Evolutionary conservation across 2,113 vertebrate species (phyloP).

Genomic region (Lepus timidus): DNA sequence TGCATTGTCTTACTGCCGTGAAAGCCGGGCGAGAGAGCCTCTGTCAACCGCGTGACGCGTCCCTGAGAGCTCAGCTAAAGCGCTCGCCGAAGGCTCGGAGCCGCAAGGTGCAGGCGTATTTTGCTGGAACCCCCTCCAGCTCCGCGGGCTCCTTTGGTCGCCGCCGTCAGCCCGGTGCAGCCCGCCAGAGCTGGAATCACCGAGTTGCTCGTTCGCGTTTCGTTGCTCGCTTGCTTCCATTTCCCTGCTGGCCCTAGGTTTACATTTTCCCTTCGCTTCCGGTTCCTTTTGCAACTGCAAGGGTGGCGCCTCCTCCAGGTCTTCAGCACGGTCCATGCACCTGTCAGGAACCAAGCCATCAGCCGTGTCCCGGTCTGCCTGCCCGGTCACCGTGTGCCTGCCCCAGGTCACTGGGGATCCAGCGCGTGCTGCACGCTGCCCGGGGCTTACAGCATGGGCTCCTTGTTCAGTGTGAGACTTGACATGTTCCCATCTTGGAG

Average conservation of each 20-base stretch:
- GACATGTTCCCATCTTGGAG: not conserved
- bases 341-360: not conserved
- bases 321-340: not conserved
- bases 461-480: not conserved
- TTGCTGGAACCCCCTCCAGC: not conserved
- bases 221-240: not conserved
- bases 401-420: not conserved
- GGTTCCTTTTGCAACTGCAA: not conserved
- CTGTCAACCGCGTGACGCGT: not conserved
- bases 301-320: not conserved
- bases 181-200: not conserved
- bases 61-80: slow-evolving; percentile 17
- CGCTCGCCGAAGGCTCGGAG: slow-evolving; percentile 53
- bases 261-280: slow-evolving; percentile 6
- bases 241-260: not conserved
- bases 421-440: not conserved
- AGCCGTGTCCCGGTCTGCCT: not conserved
- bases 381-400: not conserved
- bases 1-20: not conserved
- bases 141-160: not conserved
- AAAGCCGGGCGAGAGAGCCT: not conserved
- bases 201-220: not conserved
- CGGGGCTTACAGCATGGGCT: not conserved
- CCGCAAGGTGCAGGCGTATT: not conserved
- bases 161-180: not conserved